Base-by-base conservation (phyloP, 2,797 vertebrate genomes). In the Valencia hispanica region DNA sequence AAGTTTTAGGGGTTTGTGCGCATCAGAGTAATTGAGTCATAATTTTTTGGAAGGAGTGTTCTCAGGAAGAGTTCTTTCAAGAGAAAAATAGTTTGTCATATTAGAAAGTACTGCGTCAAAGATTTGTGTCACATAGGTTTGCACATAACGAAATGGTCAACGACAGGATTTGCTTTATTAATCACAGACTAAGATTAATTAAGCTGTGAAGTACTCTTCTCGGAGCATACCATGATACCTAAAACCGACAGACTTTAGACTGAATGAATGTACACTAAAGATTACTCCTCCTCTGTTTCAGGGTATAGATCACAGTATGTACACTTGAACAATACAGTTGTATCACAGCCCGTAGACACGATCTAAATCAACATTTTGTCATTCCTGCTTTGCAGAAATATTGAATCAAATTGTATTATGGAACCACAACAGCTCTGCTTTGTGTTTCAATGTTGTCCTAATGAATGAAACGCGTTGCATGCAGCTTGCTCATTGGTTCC, bases 11-110 rank as follows among this genome's bases (percentile, higher is more conserved):
- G 43, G 47, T 72, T 2, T 75, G 30, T 79, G 36, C 50, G 61
- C 51, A 36, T 78, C 73, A 17, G 71, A 84, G 69, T 68, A 70
- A 81, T 78, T 77, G 63, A 79, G 74, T 84, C 79, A 66, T 61
- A 34, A 22, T 79, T 73, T 79, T 79, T 12, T 20, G 5, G 20
- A 18, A 50, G 48, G 18, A 43, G 36, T n/a, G 1, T 36, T 65
- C 36, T 65, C 20, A 43, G 25, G 39, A 43, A 27, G 14, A n/a
- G 5, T 12, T 78, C 43, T 85, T 76, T 71, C 70, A 74, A 72
- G 79, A 6, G 22, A 69, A 43, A 84, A 72, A 68, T 87, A 90
- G 88, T 86, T 48, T 39, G 32, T 30, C 47, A 2, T 5, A 34
- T 34, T 25, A 25, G 22, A 25, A 50, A 17, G 27, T 20, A 14